Base-by-base conservation (phyloP, 92 coral and sea anemone genomes). In the Parazoanthus swiftii region DNA sequence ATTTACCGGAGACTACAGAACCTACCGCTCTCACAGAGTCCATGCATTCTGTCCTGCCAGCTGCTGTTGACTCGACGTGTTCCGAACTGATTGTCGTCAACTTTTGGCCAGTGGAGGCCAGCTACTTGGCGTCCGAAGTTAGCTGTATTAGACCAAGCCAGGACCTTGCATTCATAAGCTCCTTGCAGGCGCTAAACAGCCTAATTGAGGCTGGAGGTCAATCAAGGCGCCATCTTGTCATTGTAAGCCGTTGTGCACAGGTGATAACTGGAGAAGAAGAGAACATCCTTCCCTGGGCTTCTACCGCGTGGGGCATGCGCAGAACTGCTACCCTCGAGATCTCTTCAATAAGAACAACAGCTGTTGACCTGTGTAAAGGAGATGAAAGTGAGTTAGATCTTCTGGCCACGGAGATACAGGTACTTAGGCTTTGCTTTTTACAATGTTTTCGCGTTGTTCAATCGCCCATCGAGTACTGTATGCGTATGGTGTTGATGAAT, bases 321-420 rank as follows among this genome's bases (percentile, higher is more conserved):
- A 29, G 33, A 29, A 29, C 33, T 29, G 33, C 33, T 29, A 29
- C 33, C 33, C 33, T 29, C 33, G 33, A 29, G 33, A 29, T 29
- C 33, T 29, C 33, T 29, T 29, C 33, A 29, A 0, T 29, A 29
- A 29, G 33, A 29, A 29, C 33, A 29, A 29, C 33, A 29, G 33
- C 33, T 29, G 33, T 29, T 29, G 33, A 29, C 33, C 33, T 29
- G 33, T 29, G 33, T 29, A 29, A 29, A 29, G 33, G 33, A 29
- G 74, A 56, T 66, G 36, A 72, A 9, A 38, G 20, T 15, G 95
- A 92, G 67, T 46, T 92, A 63, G 75, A n/a, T 26, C 59, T 89
- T 3, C 89, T 92, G 29, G 79, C 86, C 68, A 29, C 74, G 15
- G 95, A 92, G 80, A 66, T 90, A 18, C 76, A 81, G 76, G 86